Conservation (phyloP, 2,113 vertebrate species). For the Orthochromis indermauri region DNA sequence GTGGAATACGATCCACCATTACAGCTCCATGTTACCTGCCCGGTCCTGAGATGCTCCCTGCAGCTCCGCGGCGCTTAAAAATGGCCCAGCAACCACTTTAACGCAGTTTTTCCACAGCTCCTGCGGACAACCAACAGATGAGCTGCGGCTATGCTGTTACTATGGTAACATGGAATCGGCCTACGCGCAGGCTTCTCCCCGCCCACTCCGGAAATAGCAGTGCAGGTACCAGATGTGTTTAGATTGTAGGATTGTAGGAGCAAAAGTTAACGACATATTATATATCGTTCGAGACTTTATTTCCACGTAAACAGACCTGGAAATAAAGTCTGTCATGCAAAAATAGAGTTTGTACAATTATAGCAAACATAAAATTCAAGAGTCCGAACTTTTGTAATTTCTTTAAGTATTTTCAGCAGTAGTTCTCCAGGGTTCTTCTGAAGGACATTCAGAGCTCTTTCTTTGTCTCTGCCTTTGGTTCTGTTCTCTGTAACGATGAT, state of each 20-base stretch:
- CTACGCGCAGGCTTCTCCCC: not conserved
- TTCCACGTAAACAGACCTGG: not conserved
- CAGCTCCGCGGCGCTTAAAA: not conserved
- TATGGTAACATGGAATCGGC: constrained; percentile 14
- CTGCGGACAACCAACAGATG: not conserved
- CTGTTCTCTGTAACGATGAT: rapidly evolving
- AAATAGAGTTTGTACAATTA: not conserved
- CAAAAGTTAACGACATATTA: not conserved
- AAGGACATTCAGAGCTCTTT: rapidly evolving
- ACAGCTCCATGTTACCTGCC: constrained; percentile 5
- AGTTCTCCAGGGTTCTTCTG: not conserved
- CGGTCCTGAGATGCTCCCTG: not conserved
- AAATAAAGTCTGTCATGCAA: not conserved
- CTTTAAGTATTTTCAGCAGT: not conserved
- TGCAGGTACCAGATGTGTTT: not conserved
- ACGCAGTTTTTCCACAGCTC: not conserved
- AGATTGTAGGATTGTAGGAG: not conserved
- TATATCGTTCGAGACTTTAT: not conserved
- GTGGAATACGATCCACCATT: not conserved
- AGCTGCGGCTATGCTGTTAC: constrained; percentile 24
- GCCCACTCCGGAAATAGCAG: not conserved
- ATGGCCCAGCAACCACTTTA: not conserved
- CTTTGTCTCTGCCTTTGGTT: not conserved
- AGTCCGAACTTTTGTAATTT: not conserved
- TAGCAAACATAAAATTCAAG: not conserved